Percentiles rank a stretch among this genome's conserved stretches.
Conservation (phyloP, 2,888 invertebrate genomes). For the Nomada fabriciana region DNA sequence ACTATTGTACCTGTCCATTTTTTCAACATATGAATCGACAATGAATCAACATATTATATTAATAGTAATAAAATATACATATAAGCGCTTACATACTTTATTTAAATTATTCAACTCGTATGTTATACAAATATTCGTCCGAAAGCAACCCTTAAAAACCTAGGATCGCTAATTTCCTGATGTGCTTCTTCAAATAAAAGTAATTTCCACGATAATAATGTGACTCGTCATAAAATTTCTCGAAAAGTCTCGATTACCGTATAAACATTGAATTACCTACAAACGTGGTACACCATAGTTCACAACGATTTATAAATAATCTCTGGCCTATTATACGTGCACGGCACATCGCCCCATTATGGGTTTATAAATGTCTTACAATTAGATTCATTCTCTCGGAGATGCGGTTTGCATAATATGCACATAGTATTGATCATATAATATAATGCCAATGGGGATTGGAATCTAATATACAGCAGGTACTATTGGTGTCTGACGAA, state of each 20-base stretch:
- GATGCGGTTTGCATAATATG: background rate
- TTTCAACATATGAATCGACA: too few species aligned
- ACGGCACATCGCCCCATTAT: background rate
- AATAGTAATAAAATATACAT: too few species aligned
- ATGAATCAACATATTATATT: too few species aligned
- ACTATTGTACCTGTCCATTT: too few species aligned
- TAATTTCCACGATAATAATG: too few species aligned
- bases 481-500: conserved; percentile 14
- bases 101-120: too few species aligned
- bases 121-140: too few species aligned
- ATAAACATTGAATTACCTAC: background rate
- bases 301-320: background rate
- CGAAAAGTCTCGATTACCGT: background rate
- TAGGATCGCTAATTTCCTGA: too few species aligned
- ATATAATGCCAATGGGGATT: background rate
- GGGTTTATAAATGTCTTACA: background rate
- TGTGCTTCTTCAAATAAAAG: too few species aligned
- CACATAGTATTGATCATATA: background rate
- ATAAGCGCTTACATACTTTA: too few species aligned
- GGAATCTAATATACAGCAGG: background rate
- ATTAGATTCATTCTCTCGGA: background rate
- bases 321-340: background rate
- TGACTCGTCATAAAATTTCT: too few species aligned
- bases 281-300: background rate
- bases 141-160: too few species aligned